These are phyloP conservation scores for Phalacrocorax aristotelis DNA, from an alignment of 2,113 vertebrate genomes.

Conservation along the genomic window DNA sequence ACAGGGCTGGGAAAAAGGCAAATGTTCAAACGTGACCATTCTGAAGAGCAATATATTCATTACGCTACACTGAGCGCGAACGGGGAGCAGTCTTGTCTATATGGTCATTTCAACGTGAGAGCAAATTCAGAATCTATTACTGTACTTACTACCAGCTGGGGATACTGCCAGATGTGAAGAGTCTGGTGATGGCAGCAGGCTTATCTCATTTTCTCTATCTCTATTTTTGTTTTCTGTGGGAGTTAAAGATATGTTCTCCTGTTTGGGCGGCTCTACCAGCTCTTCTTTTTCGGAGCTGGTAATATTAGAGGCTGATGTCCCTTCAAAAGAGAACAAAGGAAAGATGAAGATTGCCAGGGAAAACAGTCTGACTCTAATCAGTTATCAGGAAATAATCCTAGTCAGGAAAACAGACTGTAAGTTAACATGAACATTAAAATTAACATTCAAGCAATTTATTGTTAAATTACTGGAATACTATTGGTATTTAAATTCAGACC, in stretches of 20 bases:
- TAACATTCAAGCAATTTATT: background rate
- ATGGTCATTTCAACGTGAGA: background rate
- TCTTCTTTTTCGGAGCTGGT: background rate
- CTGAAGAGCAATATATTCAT: background rate
- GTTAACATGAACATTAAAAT: background rate
- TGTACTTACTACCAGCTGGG: background rate
- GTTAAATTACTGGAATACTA: background rate
- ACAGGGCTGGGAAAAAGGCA: background rate
- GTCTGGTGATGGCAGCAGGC: background rate
- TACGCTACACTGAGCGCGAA: fast-evolving
- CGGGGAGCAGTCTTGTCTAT: background rate
- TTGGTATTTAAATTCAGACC: background rate
- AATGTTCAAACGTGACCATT: background rate
- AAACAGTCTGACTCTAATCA: background rate
- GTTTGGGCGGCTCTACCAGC: background rate
- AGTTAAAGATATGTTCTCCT: background rate
- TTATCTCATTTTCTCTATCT: background rate
- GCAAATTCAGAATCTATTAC: background rate
- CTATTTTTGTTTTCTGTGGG: background rate
- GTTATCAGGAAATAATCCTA: background rate
- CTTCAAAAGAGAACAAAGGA: slow-evolving; percentile 40
- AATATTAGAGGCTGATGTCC: slow-evolving; percentile 24
- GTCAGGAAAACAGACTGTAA: background rate
- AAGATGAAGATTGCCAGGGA: background rate
- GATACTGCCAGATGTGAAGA: background rate